Base-by-base conservation (phyloP, 1,140 invertebrate genomes). In the Neotoxoptera formosana region DNA sequence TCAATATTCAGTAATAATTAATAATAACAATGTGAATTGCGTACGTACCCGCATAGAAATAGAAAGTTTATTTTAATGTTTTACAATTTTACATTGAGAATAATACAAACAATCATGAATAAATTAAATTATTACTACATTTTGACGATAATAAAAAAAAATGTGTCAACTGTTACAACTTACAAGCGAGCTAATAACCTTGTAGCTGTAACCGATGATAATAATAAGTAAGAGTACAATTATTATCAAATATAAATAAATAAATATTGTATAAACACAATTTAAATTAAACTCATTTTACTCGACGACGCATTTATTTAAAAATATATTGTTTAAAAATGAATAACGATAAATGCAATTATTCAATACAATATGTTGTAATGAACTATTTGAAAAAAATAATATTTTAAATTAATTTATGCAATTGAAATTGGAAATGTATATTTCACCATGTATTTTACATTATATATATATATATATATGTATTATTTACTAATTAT, bases 1-100 rank as follows among this genome's bases (percentile, higher is more conserved):
- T 76, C 14, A 76, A 76, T 76, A 67, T 76, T 76, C 60, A 67
- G 60, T 67, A 67, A n/a, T 76, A 76, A n/a, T n/a, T n/a, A n/a
- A 76, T 76, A 76, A 76, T 76, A 76, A 76, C 11, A 76, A 76
- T 76, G 60, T 34, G 21, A n/a, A 76, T 76, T 67, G 6, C n/a
- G 8, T 76, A 17, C 36, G 21, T 81, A 81, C 41, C 41, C 45
- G 41, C 7, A 87, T 87, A n/a, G 11, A 17, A 87, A n/a, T 87
- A 87, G 84, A 47, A 47, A 47, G 84, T 17, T 87, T n/a, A 47
- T n/a, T 87, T 87, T 9, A 48, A 1, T 48, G 41, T 48, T 14
- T 7, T 47, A 30, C 20, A 11, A 20, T 48, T 87, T 30, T 48
- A 20, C n/a, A 7, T 87, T 45, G 25, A 17, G 20, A 30, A 87